Percentiles rank a stretch among this genome's conserved stretches.
These are phyloP conservation scores for Hypothenemus hampei DNA, from an alignment of 1,140 invertebrate species.

Conservation along the genomic window DNA sequence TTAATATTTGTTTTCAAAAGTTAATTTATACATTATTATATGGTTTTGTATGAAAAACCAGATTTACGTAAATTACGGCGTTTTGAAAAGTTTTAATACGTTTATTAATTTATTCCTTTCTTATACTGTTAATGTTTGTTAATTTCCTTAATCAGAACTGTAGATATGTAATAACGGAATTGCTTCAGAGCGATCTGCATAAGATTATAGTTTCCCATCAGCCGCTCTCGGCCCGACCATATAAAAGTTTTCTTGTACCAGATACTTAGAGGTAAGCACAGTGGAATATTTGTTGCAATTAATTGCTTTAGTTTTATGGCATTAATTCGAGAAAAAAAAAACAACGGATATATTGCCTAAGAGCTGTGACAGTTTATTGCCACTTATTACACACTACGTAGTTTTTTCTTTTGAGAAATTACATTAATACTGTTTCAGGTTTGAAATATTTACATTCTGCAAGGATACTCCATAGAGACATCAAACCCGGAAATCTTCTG, in stretches of 20 bases:
- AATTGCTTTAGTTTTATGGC: too few relatives aligned
- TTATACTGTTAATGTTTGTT: slow-evolving; percentile 7
- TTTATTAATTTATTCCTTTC: background rate
- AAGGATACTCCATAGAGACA: slow-evolving; percentile 95
- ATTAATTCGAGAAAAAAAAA: too few relatives aligned
- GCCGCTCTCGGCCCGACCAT: slow-evolving; percentile 95
- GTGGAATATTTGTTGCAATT: background rate
- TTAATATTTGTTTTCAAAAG: too few relatives aligned
- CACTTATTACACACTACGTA: too few relatives aligned
- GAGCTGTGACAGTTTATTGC: too few relatives aligned
- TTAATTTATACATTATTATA: too few relatives aligned
- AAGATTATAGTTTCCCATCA: slow-evolving; percentile 99
- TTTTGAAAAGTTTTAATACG: too few relatives aligned
- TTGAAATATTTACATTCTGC: slow-evolving; percentile 98
- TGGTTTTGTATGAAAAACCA: too few relatives aligned
- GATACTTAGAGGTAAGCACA: slow-evolving; percentile 87
- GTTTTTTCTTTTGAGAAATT: too few relatives aligned
- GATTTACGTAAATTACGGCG: too few relatives aligned
- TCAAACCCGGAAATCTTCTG: slow-evolving; percentile 97
- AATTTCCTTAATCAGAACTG: slow-evolving; percentile 57
- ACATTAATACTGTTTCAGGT: slow-evolving; percentile 65
- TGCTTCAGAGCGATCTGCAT: slow-evolving; percentile 98
- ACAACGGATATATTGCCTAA: too few relatives aligned
- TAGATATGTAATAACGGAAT: slow-evolving; percentile 98
- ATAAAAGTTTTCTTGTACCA: slow-evolving; percentile 99